Evolutionary conservation across 2,888 invertebrate species (phyloP).

Genomic region (Nephrotoma flavescens): DNA sequence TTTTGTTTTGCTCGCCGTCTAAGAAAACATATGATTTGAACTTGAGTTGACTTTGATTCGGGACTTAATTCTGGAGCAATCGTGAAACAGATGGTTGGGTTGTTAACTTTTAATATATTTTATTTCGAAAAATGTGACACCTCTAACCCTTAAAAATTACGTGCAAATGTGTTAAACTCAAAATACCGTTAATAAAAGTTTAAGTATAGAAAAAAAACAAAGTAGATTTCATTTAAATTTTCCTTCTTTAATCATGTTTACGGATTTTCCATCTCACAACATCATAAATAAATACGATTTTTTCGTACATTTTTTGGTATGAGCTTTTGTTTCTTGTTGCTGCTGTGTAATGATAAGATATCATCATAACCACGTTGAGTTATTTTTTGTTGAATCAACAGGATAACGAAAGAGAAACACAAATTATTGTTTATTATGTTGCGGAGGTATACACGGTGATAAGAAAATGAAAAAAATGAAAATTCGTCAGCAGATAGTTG

Average conservation of each 20-base stretch:
- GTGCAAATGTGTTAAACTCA: neutral
- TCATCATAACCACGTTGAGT: neutral
- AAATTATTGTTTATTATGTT: neutral
- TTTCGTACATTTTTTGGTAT: neutral
- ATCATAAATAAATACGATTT: neutral
- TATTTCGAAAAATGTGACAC: neutral
- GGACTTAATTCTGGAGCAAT: neutral
- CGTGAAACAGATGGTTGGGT: neutral
- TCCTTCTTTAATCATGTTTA: neutral
- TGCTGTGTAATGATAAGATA: neutral
- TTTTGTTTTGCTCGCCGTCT: neutral
- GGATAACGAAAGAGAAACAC: neutral
- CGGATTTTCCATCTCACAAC: neutral
- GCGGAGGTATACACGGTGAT: neutral
- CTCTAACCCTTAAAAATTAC: neutral
- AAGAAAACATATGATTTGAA: neutral
- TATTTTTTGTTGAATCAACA: neutral
- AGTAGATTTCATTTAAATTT: neutral
- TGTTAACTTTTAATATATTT: neutral
- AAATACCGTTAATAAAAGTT: neutral
- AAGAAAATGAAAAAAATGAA: neutral
- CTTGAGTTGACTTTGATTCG: neutral
- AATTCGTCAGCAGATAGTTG: too few relatives aligned
- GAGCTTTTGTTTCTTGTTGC: neutral
- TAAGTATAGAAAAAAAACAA: neutral